A percentile compares a stretch with the other conserved stretches of the same genome.
phyloP scores from a whole-genome alignment of 2,888 invertebrate genomes.

The Eubasilissa splendida region DNA sequence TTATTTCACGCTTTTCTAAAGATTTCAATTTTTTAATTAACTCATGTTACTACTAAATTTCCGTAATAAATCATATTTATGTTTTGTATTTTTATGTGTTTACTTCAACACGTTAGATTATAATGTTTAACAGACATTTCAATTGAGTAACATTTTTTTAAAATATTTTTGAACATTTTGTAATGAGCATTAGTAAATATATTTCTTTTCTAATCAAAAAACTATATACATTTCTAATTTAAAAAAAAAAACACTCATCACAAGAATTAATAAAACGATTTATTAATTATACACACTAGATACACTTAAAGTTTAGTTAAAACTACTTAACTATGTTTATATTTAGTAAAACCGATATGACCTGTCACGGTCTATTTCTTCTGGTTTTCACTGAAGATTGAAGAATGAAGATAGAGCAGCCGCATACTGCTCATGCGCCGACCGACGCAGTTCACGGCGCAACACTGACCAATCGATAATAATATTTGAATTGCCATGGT shows the following conservation, averaged over 20 bases:
- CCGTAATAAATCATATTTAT: no score
- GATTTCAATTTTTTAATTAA: no score
- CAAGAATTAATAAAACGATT: no score
- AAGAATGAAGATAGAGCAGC: background rate
- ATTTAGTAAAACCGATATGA: background rate
- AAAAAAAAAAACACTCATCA: no score
- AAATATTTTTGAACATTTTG: no score
- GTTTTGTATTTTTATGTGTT: background rate
- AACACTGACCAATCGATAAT: constrained; percentile 19
- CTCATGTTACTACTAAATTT: no score
- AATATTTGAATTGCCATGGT: constrained; percentile 24
- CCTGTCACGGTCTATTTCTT: constrained; percentile 43
- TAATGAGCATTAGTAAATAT: no score
- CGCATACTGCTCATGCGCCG: constrained; percentile 33
- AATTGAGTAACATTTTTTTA: no score
- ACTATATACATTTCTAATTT: no score
- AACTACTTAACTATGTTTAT: background rate
- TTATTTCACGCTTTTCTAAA: constrained; percentile 21
- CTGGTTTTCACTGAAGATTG: background rate
- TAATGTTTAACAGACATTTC: background rate
- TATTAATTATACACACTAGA: no score
- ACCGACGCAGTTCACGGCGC: constrained; percentile 2
- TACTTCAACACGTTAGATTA: background rate
- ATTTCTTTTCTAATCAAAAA: no score
- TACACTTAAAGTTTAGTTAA: no score